Conservation (phyloP, 2,888 invertebrate species). For the Hoplodrina ambigua region DNA sequence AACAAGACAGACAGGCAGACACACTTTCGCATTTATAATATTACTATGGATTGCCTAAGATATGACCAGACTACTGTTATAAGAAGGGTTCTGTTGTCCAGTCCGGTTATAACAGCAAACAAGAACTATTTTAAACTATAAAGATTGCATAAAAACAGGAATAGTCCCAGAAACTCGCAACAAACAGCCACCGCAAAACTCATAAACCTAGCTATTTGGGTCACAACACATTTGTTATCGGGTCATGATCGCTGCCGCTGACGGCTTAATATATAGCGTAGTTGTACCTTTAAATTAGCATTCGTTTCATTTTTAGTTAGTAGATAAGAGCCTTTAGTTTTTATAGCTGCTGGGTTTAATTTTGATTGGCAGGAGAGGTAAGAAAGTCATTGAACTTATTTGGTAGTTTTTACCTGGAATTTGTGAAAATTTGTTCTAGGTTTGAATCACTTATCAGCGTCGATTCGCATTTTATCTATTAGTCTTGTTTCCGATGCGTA, state of each 20-base stretch:
- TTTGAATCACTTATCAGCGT: too few species aligned
- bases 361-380: not conserved
- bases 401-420: too few species aligned
- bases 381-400: too few species aligned
- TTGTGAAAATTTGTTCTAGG: too few species aligned
- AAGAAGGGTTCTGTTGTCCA: too few species aligned
- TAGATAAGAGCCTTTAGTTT: slow-evolving; percentile 6
- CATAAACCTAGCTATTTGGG: slow-evolving; percentile 61
- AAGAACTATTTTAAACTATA: not conserved
- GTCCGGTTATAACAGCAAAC: too few species aligned
- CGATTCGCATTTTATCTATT: too few species aligned
- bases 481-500: too few species aligned
- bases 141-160: slow-evolving; percentile 12
- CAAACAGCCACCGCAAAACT: slow-evolving; percentile 19
- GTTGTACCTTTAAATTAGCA: slow-evolving; percentile 43
- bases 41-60: too few species aligned
- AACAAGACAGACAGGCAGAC: too few species aligned
- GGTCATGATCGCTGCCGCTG: slow-evolving; percentile 60
- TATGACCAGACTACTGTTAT: too few species aligned
- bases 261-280: slow-evolving; percentile 38
- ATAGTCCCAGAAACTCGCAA: slow-evolving; percentile 8
- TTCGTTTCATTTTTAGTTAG: slow-evolving; percentile 25
- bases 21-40: too few species aligned
- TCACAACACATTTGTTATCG: slow-evolving; percentile 60
- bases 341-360: not conserved